Percentiles rank a stretch among this genome's conserved stretches.
phyloP scores from a whole-genome alignment of 2,113 vertebrate species.

The Capra hircus region DNA sequence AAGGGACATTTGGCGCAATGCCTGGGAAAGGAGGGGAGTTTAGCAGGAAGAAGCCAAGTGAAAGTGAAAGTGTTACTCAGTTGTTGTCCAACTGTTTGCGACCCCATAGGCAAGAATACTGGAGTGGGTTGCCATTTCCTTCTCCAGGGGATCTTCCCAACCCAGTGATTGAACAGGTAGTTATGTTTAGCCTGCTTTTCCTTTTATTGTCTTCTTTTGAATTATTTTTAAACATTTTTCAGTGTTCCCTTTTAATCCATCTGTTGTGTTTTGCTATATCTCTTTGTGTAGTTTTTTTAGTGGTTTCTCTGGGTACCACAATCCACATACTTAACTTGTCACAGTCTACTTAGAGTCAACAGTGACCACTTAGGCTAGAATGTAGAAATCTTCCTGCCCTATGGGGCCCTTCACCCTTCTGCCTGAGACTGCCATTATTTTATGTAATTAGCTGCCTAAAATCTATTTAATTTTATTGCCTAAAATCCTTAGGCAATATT shows the following conservation, averaged over 20 bases:
- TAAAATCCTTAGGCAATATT: neutral
- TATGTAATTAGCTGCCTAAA: neutral
- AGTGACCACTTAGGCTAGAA: neutral
- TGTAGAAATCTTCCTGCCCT: neutral
- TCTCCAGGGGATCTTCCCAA: neutral
- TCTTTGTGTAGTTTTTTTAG: neutral
- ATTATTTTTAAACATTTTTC: neutral
- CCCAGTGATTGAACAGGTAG: neutral
- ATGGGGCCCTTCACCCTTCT: neutral
- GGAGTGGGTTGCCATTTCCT: neutral
- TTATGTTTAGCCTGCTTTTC: neutral
- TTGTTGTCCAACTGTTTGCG: neutral
- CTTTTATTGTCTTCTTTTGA: neutral
- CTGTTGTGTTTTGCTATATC: neutral
- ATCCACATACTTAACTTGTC: neutral
- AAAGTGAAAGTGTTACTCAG: neutral
- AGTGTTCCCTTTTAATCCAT: neutral
- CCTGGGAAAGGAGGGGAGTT: neutral
- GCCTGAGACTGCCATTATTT: neutral
- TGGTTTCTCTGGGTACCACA: neutral
- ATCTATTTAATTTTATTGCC: neutral
- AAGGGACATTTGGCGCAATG: neutral
- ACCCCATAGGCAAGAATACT: neutral
- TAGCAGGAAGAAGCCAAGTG: neutral
- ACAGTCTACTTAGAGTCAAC: neutral